Conservation (phyloP, 2,113 vertebrate species). For the Rallus limicola region DNA sequence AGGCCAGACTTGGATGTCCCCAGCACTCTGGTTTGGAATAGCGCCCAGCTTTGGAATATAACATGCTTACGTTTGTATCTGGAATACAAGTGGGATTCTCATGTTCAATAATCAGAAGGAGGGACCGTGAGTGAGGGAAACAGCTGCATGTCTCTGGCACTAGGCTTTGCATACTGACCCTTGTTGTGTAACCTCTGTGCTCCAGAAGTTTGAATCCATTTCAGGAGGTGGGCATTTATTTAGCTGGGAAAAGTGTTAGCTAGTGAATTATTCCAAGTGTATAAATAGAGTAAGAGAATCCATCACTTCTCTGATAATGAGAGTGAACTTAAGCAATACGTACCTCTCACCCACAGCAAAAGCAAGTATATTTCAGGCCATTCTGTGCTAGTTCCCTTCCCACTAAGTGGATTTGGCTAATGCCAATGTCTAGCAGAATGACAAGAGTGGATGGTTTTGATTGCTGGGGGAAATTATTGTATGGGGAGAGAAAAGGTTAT, state of each 20-base stretch:
- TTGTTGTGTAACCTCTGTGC: conserved; percentile 40
- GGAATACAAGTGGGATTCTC: conserved; percentile 65
- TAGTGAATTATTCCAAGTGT: conserved; percentile 39
- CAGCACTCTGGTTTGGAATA: neutral
- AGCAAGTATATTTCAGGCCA: neutral
- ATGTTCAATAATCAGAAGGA: conserved; percentile 62
- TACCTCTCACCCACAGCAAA: conserved; percentile 31
- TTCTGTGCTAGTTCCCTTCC: neutral
- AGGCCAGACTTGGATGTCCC: conserved; percentile 11
- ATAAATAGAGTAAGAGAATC: conserved; percentile 22
- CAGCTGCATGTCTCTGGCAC: conserved; percentile 68
- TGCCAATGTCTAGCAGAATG: neutral
- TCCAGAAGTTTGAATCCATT: conserved; percentile 38
- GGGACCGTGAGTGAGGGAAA: conserved; percentile 72
- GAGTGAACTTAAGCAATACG: neutral
- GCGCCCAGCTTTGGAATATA: conserved; percentile 35
- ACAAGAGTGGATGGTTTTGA: neutral
- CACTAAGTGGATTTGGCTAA: neutral
- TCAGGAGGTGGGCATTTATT: conserved; percentile 57
- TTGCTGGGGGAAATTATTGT: neutral
- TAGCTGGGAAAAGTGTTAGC: conserved; percentile 40
- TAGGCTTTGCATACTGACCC: conserved; percentile 54
- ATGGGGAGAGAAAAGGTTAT: neutral
- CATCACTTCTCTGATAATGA: neutral
- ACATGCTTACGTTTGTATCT: conserved; percentile 56